Percentiles rank a stretch among this genome's conserved stretches.
Conservation (phyloP, 2,888 invertebrate species). For the Invenusta paracnida region DNA sequence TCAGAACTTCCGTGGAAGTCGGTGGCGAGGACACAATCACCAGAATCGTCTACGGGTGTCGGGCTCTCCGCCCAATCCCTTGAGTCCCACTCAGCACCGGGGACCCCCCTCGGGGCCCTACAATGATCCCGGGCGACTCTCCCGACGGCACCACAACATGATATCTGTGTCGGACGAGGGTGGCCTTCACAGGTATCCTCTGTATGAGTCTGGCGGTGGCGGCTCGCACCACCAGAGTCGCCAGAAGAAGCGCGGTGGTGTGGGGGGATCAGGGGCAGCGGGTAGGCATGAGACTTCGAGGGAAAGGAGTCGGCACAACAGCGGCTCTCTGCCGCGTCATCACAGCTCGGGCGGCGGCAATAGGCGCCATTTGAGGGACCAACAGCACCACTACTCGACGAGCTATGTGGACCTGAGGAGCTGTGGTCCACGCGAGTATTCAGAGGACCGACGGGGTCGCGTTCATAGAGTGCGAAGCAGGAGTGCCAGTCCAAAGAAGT, state of each 20-base stretch:
- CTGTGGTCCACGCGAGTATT: background rate
- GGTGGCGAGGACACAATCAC: background rate
- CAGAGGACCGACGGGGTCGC: background rate
- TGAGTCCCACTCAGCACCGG: background rate
- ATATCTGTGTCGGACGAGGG: background rate
- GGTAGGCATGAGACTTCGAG: background rate
- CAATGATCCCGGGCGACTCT: background rate
- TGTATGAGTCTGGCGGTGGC: background rate
- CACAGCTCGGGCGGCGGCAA: background rate
- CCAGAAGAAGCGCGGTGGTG: background rate
- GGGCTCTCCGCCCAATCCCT: background rate
- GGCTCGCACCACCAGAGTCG: background rate
- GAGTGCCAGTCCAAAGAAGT: slow-evolving; percentile 1
- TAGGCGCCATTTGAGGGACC: background rate
- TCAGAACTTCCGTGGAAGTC: background rate
- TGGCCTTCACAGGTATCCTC: background rate
- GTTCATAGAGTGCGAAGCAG: background rate
- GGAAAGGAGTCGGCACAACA: background rate
- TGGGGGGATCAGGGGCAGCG: background rate
- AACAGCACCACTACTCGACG: slow-evolving; percentile 6
- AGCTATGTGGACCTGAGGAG: background rate
- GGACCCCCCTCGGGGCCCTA: background rate
- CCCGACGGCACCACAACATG: background rate
- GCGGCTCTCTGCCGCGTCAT: background rate
- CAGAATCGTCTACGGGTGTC: background rate